Evolutionary conservation across 2,113 vertebrate species (phyloP).

Genomic region (Prochilodus magdalenae): DNA sequence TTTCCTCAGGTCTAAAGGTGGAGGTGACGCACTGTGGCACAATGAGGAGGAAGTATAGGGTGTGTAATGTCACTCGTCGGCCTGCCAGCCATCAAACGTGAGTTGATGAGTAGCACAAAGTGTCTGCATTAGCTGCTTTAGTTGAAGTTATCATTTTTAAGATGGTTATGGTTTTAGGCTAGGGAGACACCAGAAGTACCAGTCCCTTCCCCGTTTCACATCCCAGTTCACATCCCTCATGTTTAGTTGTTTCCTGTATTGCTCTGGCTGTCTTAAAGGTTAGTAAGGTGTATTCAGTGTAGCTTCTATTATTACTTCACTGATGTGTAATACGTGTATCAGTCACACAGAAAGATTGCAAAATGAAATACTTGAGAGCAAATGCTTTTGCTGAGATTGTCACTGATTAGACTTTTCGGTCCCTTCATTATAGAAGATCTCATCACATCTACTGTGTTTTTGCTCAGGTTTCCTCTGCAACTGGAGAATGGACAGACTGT

Average conservation of each 20-base stretch:
- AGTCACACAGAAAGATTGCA: not conserved
- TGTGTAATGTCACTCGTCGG: constrained; percentile 94
- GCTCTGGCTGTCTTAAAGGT: not conserved
- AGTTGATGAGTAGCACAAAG: constrained; percentile 34
- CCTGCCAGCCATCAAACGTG: constrained; percentile 97
- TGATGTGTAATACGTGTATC: not conserved
- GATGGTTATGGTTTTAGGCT: not conserved
- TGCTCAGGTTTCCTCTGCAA: constrained; percentile 91
- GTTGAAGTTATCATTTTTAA: not conserved
- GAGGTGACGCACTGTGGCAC: constrained; percentile 98
- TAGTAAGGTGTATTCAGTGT: not conserved
- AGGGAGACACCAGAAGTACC: not conserved
- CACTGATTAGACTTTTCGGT: not conserved
- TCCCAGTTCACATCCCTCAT: not conserved
- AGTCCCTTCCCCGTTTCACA: not conserved
- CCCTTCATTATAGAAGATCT: not conserved
- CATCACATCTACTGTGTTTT: not conserved
- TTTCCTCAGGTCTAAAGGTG: constrained; percentile 91
- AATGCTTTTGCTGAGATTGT: no score
- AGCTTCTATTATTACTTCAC: no score
- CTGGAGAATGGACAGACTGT: constrained; percentile 96
- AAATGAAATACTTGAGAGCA: not conserved
- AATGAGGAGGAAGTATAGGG: constrained; percentile 96
- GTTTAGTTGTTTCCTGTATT: not conserved
- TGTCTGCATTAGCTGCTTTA: not conserved